Evolutionary conservation across 1,140 invertebrate species (phyloP), one percentile per base, ranked within the genome.

Genomic region (Eumeta japonica): DNA sequence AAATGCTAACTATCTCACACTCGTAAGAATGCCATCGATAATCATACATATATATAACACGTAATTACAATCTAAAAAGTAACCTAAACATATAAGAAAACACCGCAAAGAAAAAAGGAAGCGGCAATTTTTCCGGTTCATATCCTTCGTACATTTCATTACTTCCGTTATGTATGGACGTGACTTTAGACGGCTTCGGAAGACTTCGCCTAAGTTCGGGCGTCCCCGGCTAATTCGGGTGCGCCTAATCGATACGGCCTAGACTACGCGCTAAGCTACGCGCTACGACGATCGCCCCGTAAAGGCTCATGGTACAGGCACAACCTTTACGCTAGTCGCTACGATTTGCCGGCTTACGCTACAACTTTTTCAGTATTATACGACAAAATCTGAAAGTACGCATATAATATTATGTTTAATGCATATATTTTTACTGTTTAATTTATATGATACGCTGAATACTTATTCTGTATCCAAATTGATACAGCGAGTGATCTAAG

Each of bases 141-240:
- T 70, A 68, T 70, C 58, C 58, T 64, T 68, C 55, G 55, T 68
- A 73, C 65, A 68, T 70, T 73, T 70, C 65, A 68, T 73, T 73
- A 66, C 64, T 70, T 70, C 65, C 68, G 65, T 59, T 62, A 62
- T 64, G 58, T 67, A 61, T 66, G 63, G 52, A 63, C 53, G 50
- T 39, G 43, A 39, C 37, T 43, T 33, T 62, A 63, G 53, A 31
- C 31, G 12, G 40, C 24, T n/a, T 65, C 67, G 67, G 44, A 5
- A 15, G 28, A 29, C 41, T 37, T 65, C 63, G 58, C 49, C 35
- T 46, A 46, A 54, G 46, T 50, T 55, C 55, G 55, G 43, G 44
- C 37, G n/a, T n/a, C n/a, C n/a, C n/a, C n/a, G n/a, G n/a, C n/a
- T n/a, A n/a, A n/a, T n/a, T n/a, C n/a, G n/a, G n/a, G n/a, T n/a